phyloP scores from a whole-genome alignment of 2,797 vertebrate species.

The Clarias laeviceps region DNA sequence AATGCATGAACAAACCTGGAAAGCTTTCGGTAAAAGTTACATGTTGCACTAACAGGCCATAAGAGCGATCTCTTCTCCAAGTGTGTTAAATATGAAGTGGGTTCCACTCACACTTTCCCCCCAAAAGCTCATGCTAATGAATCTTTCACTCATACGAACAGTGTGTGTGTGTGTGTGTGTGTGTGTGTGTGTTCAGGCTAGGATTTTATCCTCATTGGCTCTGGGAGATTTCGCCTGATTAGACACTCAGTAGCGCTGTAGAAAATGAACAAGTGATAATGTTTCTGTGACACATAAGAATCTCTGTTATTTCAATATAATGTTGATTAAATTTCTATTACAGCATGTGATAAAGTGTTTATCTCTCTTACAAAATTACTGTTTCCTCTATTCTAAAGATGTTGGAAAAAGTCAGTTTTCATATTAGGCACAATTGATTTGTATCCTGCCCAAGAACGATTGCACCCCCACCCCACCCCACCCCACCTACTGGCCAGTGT shows the following conservation, averaged over 20 bases:
- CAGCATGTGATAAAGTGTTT: not conserved
- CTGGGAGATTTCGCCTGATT: conserved; percentile 63
- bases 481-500: no score
- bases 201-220: conserved; percentile 57
- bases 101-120: conserved; percentile 68
- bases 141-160: not conserved
- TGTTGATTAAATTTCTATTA: not conserved
- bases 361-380: no score
- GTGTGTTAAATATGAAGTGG: conserved; percentile 71
- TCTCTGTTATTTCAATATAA: not conserved
- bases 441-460: no score
- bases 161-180: conserved; percentile 10
- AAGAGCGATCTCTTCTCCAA: conserved; percentile 56
- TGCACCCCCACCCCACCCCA: no score
- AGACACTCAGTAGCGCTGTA: conserved; percentile 39
- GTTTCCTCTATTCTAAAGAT: not conserved
- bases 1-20: conserved; percentile 58
- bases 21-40: conserved; percentile 70
- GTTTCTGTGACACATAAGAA: not conserved
- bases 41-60: conserved; percentile 52
- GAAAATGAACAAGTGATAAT: not conserved
- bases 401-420: no score
- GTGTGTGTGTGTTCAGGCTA: conserved; percentile 36
- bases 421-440: no score
- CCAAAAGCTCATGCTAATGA: conserved; percentile 65